Evolutionary conservation across 2,797 vertebrate genomes (phyloP).

Genomic region (Lagodon rhomboides): DNA sequence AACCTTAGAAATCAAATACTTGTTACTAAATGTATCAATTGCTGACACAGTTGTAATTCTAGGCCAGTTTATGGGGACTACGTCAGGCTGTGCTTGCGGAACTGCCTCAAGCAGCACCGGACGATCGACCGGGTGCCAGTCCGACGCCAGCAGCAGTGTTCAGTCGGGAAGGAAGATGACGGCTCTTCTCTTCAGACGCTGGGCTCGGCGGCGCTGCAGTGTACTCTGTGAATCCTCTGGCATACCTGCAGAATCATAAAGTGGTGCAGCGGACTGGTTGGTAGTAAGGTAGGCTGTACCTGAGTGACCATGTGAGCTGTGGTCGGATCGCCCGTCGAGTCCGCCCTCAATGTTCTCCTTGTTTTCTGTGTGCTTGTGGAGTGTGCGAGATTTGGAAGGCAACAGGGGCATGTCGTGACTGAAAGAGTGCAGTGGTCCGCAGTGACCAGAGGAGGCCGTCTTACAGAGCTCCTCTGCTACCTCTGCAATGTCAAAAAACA

Average conservation of each 20-base stretch:
- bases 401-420: conserved; percentile 92
- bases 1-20: conserved; percentile 11
- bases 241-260: conserved; percentile 63
- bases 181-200: conserved; percentile 80
- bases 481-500: conserved; percentile 81
- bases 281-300: conserved; percentile 83
- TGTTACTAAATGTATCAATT: not conserved
- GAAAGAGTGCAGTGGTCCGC: conserved; percentile 88
- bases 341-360: conserved; percentile 97
- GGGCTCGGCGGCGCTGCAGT: conserved; percentile 73
- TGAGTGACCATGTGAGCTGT: conserved; percentile 90
- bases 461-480: conserved; percentile 98
- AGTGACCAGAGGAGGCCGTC: conserved; percentile 89
- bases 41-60: not conserved
- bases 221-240: not conserved
- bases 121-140: not conserved
- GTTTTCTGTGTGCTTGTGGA: conserved; percentile 96
- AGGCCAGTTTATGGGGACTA: not conserved
- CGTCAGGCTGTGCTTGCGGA: conserved; percentile 7
- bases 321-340: conserved; percentile 87
- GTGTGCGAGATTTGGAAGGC: conserved; percentile 94
- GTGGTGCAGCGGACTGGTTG: conserved; percentile 30
- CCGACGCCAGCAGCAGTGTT: conserved; percentile 3
- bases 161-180: conserved; percentile 74
- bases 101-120: not conserved